Conservation (phyloP, 2,888 invertebrate species). For the Agriotes lineatus region DNA sequence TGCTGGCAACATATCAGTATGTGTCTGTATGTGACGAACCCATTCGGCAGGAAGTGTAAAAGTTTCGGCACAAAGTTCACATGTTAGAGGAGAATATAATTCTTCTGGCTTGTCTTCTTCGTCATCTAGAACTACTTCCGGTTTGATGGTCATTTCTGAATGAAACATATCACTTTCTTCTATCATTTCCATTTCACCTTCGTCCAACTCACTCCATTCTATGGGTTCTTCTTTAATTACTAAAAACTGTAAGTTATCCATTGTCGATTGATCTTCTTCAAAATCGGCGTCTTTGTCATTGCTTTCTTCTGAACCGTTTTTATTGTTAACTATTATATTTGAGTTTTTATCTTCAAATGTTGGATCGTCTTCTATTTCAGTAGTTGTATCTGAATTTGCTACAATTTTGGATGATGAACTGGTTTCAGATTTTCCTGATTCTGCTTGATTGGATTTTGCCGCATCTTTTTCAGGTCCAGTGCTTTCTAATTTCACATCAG, state of each 20-base stretch:
- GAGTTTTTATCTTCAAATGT: neutral
- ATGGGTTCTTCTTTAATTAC: constrained; percentile 74
- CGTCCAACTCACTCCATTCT: constrained; percentile 78
- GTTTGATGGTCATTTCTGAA: constrained; percentile 78
- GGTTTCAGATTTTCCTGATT: neutral
- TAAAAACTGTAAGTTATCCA: constrained; percentile 59
- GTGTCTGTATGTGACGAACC: constrained; percentile 86
- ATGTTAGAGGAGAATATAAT: constrained; percentile 81
- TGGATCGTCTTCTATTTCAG: neutral
- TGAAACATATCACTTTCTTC: constrained; percentile 77
- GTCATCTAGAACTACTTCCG: constrained; percentile 66
- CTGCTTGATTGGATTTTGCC: neutral
- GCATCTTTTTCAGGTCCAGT: constrained; percentile 17
- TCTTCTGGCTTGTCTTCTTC: constrained; percentile 67
- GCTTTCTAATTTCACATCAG: neutral
- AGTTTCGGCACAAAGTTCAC: constrained; percentile 87
- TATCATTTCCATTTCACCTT: constrained; percentile 70
- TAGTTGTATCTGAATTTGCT: neutral
- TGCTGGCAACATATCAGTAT: constrained; percentile 74
- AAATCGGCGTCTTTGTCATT: constrained; percentile 2
- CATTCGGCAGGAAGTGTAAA: constrained; percentile 86
- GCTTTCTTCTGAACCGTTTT: neutral
- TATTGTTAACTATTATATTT: neutral
- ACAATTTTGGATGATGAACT: neutral
- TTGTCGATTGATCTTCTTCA: constrained; percentile 17